These are phyloP conservation scores for Bos javanicus DNA, from an alignment of 2,113 vertebrate genomes.

Conservation along the genomic window DNA sequence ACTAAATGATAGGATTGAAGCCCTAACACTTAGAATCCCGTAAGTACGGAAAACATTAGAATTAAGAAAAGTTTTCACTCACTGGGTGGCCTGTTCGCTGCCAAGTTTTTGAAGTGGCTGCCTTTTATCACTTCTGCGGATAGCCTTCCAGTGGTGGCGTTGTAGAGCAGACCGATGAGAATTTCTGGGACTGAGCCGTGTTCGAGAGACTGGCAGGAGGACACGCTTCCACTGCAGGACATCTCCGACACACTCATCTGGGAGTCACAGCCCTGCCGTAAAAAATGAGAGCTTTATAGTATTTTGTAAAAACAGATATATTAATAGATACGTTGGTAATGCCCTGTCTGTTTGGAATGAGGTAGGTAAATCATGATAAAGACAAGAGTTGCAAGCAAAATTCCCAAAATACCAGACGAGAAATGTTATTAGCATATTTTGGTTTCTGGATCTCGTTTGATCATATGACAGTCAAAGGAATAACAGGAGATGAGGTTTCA, in stretches of 20 bases:
- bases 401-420: neutral
- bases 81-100: constrained; percentile 98
- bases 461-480: neutral
- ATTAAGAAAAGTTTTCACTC: constrained; percentile 83
- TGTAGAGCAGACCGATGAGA: constrained; percentile 95
- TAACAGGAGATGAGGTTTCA: constrained; percentile 14
- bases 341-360: neutral
- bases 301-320: neutral
- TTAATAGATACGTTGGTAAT: neutral
- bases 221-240: constrained; percentile 94
- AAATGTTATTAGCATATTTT: constrained; percentile 8
- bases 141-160: constrained; percentile 96
- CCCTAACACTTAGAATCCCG: constrained; percentile 45
- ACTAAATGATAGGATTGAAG: constrained; percentile 77
- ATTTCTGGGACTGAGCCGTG: constrained; percentile 94
- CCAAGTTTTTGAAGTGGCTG: constrained; percentile 98
- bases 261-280: constrained; percentile 92
- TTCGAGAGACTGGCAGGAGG: constrained; percentile 94
- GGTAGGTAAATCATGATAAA: neutral
- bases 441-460: neutral
- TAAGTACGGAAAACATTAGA: constrained; percentile 75
- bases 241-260: constrained; percentile 94
- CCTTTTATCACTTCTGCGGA: constrained; percentile 99
- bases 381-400: neutral
- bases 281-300: constrained; percentile 45